Conservation (phyloP, 1,140 invertebrate genomes). For the Ceratosolen fusciceps region DNA sequence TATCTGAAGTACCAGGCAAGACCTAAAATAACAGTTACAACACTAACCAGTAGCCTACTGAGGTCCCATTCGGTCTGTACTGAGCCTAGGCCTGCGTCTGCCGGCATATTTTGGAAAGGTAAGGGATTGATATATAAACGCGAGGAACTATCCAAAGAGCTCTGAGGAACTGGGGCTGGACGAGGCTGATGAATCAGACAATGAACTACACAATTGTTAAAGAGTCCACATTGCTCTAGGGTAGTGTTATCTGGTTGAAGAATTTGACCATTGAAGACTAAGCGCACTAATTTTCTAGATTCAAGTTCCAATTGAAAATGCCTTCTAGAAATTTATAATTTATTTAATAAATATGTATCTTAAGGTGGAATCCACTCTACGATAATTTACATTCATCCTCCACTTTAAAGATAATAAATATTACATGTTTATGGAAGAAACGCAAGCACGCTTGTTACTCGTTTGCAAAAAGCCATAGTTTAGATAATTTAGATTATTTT, state of each 20-base stretch:
- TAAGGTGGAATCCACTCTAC: too few species aligned
- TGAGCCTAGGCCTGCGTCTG: conserved; percentile 64
- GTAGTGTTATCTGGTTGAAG: conserved; percentile 83
- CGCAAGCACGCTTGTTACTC: too few species aligned
- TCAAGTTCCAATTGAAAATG: conserved; percentile 86
- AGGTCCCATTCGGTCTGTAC: conserved; percentile 71
- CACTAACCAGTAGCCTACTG: conserved; percentile 70
- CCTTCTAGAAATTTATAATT: conserved; percentile 73
- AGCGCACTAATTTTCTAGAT: conserved; percentile 82
- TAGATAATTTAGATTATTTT: too few species aligned
- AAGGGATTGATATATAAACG: conserved; percentile 63
- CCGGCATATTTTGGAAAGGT: conserved; percentile 62
- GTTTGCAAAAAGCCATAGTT: too few species aligned
- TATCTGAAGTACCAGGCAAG: conserved; percentile 77
- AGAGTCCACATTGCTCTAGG: conserved; percentile 83
- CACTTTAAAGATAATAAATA: too few species aligned
- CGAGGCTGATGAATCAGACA: conserved; percentile 82
- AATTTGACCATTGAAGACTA: conserved; percentile 91
- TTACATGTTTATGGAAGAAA: too few species aligned
- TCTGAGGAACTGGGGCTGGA: conserved; percentile 53
- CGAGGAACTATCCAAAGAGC: conserved; percentile 57
- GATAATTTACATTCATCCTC: too few species aligned
- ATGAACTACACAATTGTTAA: conserved; percentile 90
- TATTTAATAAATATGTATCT: conserved; percentile 39
- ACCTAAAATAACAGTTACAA: conserved; percentile 68